Base-by-base conservation (phyloP, 2,113 vertebrate genomes). In the Otus sunia region DNA sequence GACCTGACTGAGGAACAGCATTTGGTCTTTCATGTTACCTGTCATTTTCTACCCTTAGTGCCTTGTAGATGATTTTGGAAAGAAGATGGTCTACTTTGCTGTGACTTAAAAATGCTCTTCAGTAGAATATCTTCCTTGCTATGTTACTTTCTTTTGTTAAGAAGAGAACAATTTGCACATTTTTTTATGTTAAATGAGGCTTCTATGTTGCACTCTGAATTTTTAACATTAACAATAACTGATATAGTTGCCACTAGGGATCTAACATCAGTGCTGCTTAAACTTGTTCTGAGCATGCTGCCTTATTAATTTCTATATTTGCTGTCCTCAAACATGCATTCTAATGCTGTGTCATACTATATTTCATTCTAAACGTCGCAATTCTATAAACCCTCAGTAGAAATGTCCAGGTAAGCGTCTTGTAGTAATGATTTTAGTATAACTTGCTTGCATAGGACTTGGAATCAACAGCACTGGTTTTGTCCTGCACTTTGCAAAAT, bases 21-120 rank as follows among this genome's bases (percentile, higher is more conserved):
- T 97, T 91, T 93, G 92, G 91, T 97, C 97, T 98, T 94, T 98
- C 98, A 95, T 97, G 98, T 98, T 97, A 98, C 98, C 98, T 98
- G 98, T 99, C 98, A 98, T 99, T 97, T 99, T 98, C 98, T 98
- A 98, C 99, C 99, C 98, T 98, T 99, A 99, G 99, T 99, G 99
- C 99, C 99, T 99, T 99, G 99, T 99, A 99, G 98, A 99, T 99
- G 98, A 97, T 98, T 98, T 98, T 98, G 98, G 98, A 99, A 98
- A 98, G 98, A 99, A 99, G 98, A 98, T 96, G 97, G 98, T 99
- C 98, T 98, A 98, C 98, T 97, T 98, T 96, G 97, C 98, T 96
- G 98, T 99, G 97, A 97, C 92, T 98, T 98, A 85, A 95, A 53
- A 87, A 97, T 93, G 92, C 97, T 98, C 97, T 97, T 97, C 95